Conservation (phyloP, 2,888 invertebrate genomes). For the Chaetoderma sp. region DNA sequence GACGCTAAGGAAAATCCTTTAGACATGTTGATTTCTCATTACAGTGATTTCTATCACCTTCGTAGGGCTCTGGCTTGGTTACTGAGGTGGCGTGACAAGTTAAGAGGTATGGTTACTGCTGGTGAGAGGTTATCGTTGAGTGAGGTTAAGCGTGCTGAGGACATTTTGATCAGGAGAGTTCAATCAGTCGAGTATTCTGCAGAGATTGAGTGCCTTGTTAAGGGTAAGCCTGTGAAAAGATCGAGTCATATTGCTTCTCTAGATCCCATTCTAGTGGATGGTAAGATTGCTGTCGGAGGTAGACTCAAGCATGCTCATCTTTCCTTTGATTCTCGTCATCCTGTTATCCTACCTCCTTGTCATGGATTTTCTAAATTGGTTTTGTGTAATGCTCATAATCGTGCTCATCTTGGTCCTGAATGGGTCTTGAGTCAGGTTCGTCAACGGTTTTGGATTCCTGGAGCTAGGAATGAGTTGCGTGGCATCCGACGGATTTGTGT, state of each 20-base stretch:
- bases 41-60: neutral
- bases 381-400: conserved; percentile 2
- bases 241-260: no score
- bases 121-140: neutral
- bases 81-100: no score
- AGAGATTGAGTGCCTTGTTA: no score
- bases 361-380: neutral
- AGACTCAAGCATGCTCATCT: neutral
- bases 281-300: neutral
- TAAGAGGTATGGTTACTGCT: no score
- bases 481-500: neutral
- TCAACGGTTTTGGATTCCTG: conserved; percentile 10
- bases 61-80: conserved; percentile 7
- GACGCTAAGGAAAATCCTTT: no score
- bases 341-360: conserved; percentile 3
- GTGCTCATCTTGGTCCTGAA: conserved; percentile 9
- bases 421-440: conserved; percentile 5
- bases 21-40: neutral
- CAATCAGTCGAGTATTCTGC: no score
- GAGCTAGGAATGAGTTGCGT: neutral
- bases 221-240: neutral
- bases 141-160: no score
- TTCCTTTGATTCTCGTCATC: neutral
- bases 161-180: no score
- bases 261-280: neutral